These are phyloP conservation scores for Galaxias olidus DNA, from an alignment of 2,797 vertebrate genomes.

Conservation along the genomic window DNA sequence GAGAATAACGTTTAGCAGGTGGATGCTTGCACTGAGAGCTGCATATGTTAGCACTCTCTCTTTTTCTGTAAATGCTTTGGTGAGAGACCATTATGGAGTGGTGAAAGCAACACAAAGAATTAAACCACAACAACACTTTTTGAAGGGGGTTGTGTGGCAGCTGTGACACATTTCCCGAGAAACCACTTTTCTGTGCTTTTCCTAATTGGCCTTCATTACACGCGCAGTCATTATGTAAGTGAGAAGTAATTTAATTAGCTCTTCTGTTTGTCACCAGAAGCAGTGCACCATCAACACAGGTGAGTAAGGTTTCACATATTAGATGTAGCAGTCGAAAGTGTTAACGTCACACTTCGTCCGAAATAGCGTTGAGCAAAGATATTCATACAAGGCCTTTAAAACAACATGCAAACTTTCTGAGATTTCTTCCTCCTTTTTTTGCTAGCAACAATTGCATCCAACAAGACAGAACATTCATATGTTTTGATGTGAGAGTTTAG, in stretches of 20 bases:
- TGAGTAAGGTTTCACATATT: not conserved
- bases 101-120: slow-evolving; percentile 52
- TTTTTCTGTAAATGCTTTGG: not conserved
- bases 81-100: slow-evolving; percentile 41
- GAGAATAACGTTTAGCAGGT: too few relatives aligned
- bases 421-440: too few relatives aligned
- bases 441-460: too few relatives aligned
- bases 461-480: too few relatives aligned
- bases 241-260: slow-evolving; percentile 11
- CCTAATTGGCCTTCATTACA: slow-evolving; percentile 41
- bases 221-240: slow-evolving; percentile 44
- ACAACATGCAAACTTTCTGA: too few relatives aligned
- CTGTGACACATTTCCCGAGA: slow-evolving; percentile 30
- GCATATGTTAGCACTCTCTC: too few relatives aligned
- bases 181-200: slow-evolving; percentile 16
- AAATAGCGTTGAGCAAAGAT: too few relatives aligned
- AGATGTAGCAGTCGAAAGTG: too few relatives aligned
- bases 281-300: not conserved
- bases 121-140: slow-evolving; percentile 28
- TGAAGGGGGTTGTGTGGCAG: slow-evolving; percentile 37
- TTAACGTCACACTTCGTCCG: too few relatives aligned
- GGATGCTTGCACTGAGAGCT: too few relatives aligned
- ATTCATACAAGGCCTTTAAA: too few relatives aligned
- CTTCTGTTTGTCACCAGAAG: not conserved
- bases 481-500: too few relatives aligned